Evolutionary conservation across 1,140 invertebrate species (phyloP).

Genomic region (Sogatella furcifera): DNA sequence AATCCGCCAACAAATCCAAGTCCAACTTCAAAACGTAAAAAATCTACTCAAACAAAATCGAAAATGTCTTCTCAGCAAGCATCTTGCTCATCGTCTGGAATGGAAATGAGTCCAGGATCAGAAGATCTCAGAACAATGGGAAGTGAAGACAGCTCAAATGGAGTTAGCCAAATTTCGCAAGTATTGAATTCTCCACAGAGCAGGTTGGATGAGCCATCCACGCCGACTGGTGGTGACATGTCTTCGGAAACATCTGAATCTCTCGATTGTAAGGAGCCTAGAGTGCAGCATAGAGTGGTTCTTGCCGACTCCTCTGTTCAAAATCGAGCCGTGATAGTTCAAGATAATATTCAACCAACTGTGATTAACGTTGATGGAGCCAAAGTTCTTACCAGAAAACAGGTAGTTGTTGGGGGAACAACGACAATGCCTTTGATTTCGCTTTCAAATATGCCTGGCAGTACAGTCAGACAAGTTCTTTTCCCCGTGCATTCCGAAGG

Average conservation of each 20-base stretch:
- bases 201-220: conserved; percentile 19
- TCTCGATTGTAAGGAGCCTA: conserved; percentile 19
- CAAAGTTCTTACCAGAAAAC: conserved; percentile 23
- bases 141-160: conserved; percentile 28
- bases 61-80: conserved; percentile 39
- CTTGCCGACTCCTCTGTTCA: conserved; percentile 24
- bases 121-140: conserved; percentile 23
- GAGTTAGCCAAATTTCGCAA: conserved; percentile 31
- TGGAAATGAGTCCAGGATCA: conserved; percentile 25
- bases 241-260: conserved; percentile 21
- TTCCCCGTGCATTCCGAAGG: conserved; percentile 24
- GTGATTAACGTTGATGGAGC: conserved; percentile 21
- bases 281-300: conserved; percentile 15
- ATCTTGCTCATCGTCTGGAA: conserved; percentile 26
- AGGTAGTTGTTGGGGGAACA: conserved; percentile 22
- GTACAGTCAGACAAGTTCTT: conserved; percentile 20
- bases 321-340: conserved; percentile 37
- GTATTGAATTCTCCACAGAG: conserved; percentile 31
- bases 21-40: conserved; percentile 59
- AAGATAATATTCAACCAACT: conserved; percentile 32
- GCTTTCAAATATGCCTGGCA: conserved; percentile 15
- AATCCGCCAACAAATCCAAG: conserved; percentile 62
- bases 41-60: conserved; percentile 46
- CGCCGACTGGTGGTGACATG: conserved; percentile 16
- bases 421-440: conserved; percentile 21